Evolutionary conservation across 2,888 invertebrate species (phyloP).

Genomic region (Eubasilissa splendida): DNA sequence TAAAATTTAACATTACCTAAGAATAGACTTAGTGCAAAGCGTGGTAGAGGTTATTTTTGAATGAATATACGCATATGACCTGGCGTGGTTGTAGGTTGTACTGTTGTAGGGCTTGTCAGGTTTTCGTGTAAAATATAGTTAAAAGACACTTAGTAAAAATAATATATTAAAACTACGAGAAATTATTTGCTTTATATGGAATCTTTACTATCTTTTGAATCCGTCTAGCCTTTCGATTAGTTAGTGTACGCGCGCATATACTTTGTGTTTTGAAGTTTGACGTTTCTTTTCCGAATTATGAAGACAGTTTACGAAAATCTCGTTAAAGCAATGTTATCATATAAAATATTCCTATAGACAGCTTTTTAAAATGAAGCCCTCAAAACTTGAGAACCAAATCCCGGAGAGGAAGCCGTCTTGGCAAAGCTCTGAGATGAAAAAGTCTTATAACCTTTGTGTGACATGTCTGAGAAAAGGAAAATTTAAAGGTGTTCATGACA

Average conservation of each 20-base stretch:
- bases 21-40: background rate
- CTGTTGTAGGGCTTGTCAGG: background rate
- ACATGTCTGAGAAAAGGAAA: constrained; percentile 32
- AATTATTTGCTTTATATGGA: background rate
- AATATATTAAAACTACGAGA: background rate
- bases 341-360: background rate
- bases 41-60: background rate
- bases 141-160: constrained; percentile 6
- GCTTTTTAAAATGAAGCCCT: background rate
- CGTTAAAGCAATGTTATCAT: background rate
- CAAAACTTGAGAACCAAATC: background rate
- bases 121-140: background rate
- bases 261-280: constrained; percentile 10
- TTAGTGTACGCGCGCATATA: background rate
- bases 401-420: constrained; percentile 12
- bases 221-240: background rate
- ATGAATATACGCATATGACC: background rate
- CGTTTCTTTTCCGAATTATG: background rate
- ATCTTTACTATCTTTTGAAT: background rate
- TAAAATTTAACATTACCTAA: background rate
- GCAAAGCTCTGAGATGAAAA: constrained; percentile 7
- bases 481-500: constrained; percentile 28
- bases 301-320: background rate
- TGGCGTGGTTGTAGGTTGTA: background rate
- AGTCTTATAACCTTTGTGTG: constrained; percentile 10